phyloP scores from a whole-genome alignment of 2,797 vertebrate species.

The Anolis apletophallus region DNA sequence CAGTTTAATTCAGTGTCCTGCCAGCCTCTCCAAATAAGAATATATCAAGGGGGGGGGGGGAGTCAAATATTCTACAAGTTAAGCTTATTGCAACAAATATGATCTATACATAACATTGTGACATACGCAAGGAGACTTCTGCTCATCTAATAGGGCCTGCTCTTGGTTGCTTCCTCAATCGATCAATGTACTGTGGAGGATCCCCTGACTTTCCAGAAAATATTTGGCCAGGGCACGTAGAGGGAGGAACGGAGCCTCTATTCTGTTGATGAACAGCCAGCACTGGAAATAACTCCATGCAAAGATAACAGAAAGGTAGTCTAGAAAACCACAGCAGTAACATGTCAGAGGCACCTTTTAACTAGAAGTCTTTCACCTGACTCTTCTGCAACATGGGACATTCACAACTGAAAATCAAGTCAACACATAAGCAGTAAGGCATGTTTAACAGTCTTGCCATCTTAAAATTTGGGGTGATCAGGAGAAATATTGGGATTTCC shows the following conservation, averaged over 20 bases:
- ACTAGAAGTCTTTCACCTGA: slow-evolving; percentile 28
- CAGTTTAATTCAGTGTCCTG: neutral
- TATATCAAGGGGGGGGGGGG: neutral
- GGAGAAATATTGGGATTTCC: slow-evolving; percentile 16
- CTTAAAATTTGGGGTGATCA: neutral
- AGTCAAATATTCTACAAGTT: neutral
- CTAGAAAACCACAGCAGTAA: slow-evolving; percentile 31
- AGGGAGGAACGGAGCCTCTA: neutral
- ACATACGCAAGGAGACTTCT: neutral
- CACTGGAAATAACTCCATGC: slow-evolving; percentile 10
- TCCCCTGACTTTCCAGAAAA: neutral
- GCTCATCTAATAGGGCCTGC: neutral
- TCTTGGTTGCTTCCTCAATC: neutral
- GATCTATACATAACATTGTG: slow-evolving; percentile 24
- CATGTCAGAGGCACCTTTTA: slow-evolving; percentile 24
- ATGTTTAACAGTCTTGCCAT: neutral
- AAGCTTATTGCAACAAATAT: slow-evolving; percentile 28
- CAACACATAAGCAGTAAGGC: slow-evolving; percentile 28
- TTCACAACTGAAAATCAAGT: slow-evolving; percentile 19
- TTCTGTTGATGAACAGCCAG: neutral
- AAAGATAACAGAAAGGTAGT: slow-evolving; percentile 10
- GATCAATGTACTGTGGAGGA: neutral
- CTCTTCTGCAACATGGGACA: neutral
- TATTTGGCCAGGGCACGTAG: no score
- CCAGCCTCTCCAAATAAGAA: neutral